Conservation (phyloP, 2,113 vertebrate genomes). For the Corvus moneduloides region DNA sequence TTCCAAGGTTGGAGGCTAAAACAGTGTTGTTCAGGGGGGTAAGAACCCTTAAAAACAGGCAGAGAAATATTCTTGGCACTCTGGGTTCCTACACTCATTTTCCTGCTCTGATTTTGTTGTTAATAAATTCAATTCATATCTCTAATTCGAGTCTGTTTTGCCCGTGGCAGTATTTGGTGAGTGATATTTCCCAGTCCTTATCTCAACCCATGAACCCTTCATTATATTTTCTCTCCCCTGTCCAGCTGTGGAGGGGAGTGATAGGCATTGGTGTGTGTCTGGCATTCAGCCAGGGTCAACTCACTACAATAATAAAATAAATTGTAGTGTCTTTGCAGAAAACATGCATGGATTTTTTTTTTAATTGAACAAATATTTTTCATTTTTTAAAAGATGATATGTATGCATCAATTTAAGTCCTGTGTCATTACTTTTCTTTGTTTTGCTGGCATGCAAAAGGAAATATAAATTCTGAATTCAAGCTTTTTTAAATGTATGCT, state of each 20-base stretch:
- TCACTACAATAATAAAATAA: neutral
- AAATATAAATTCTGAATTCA: neutral
- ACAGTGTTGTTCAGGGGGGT: no score
- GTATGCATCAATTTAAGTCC: neutral
- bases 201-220: no score
- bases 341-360: neutral
- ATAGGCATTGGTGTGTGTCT: neutral
- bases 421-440: neutral
- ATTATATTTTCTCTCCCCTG: neutral
- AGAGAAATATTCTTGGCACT: no score
- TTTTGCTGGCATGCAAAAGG: neutral
- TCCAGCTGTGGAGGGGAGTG: neutral
- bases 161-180: no score
- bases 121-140: neutral
- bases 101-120: neutral
- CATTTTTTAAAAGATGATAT: neutral
- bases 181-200: no score
- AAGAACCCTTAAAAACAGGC: no score
- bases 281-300: neutral
- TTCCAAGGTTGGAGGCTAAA: no score
- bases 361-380: neutral
- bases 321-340: neutral
- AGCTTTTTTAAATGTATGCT: neutral
- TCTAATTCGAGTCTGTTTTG: no score
- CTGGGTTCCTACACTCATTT: neutral